These are phyloP conservation scores for Apeltes quadracus DNA, from an alignment of 2,113 vertebrate genomes.

Conservation along the genomic window DNA sequence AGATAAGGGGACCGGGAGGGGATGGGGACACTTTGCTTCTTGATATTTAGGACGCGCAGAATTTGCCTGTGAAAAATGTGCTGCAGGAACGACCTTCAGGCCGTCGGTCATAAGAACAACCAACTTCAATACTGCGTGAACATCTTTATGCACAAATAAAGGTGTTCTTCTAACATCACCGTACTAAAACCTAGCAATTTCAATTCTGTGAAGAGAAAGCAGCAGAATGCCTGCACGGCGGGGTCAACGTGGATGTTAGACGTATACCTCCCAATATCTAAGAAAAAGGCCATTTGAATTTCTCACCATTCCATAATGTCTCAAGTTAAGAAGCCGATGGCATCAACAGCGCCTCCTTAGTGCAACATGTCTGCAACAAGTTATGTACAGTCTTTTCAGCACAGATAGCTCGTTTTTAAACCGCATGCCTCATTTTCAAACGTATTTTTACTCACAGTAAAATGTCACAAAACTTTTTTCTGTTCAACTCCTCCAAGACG, in stretches of 20 bases:
- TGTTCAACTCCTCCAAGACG: neutral
- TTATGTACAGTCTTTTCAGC: no score
- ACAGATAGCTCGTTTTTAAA: no score
- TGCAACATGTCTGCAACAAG: no score
- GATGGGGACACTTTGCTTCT: neutral
- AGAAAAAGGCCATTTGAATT: neutral
- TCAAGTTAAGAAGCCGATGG: neutral
- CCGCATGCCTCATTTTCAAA: no score
- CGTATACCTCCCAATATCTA: neutral
- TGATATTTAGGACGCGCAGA: neutral
- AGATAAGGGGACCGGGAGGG: neutral
- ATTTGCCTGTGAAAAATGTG: neutral
- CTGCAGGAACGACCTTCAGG: slow-evolving; percentile 12
- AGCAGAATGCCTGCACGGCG: neutral
- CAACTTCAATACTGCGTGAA: neutral
- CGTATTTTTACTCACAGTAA: no score
- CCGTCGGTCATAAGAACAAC: neutral
- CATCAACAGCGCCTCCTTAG: no score
- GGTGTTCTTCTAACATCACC: no score
- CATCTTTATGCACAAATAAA: neutral
- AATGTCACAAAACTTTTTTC: no score
- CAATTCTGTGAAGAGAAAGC: neutral
- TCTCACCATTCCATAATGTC: neutral
- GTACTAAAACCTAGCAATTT: neutral
- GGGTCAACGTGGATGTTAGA: neutral